phyloP scores from a whole-genome alignment of 2,888 invertebrate genomes.

The Cheiracanthium punctorium region DNA sequence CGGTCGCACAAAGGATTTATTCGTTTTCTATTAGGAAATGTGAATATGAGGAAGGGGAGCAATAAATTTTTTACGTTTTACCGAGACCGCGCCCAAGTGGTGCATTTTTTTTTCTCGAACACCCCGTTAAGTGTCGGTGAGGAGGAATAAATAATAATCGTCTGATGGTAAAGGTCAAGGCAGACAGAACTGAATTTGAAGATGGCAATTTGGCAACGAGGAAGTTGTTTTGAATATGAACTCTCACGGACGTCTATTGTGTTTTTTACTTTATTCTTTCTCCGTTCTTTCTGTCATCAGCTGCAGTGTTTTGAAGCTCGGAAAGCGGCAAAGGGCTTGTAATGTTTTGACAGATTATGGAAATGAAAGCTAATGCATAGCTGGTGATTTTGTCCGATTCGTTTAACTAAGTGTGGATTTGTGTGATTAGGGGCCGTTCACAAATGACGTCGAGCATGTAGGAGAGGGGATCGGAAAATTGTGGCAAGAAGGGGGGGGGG shows the following conservation, averaged over 20 bases:
- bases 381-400: neutral
- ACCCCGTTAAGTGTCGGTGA: neutral
- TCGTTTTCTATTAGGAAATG: neutral
- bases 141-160: neutral
- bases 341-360: neutral
- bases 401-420: neutral
- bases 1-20: neutral
- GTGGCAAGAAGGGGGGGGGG: no score
- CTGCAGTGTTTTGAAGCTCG: neutral
- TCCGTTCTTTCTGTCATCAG: neutral
- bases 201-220: slow-evolving; percentile 8
- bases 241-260: neutral
- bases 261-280: neutral
- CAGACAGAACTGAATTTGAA: neutral
- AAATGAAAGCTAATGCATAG: neutral
- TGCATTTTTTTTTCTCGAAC: neutral
- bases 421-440: neutral
- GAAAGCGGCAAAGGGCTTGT: neutral
- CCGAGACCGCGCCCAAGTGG: slow-evolving; percentile 3
- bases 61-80: neutral
- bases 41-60: neutral
- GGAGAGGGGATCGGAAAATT: no score
- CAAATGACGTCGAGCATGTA: no score
- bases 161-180: slow-evolving; percentile 4
- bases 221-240: neutral